phyloP scores from a whole-genome alignment of 2,888 invertebrate species.

The Tyria jacobaeae region DNA sequence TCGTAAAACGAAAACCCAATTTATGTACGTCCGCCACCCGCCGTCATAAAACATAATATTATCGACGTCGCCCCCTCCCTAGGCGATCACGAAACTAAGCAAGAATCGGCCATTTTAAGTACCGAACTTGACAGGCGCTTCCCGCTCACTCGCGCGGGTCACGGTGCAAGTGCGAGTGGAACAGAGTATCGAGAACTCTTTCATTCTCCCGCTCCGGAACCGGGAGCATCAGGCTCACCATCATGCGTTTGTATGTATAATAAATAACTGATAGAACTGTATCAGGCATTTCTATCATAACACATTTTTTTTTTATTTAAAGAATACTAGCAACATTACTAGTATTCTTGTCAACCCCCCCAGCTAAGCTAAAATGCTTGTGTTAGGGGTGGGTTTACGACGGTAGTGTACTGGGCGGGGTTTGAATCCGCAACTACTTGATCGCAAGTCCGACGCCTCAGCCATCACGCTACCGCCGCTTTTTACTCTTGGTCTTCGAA shows the following conservation, averaged over 20 bases:
- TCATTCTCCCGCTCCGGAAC: constrained; percentile 71
- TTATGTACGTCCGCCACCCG: constrained; percentile 76
- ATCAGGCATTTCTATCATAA: not conserved
- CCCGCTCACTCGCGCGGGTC: constrained; percentile 32
- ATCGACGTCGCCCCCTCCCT: constrained; percentile 83
- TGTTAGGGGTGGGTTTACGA: too few relatives aligned
- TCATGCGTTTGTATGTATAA: constrained; percentile 59
- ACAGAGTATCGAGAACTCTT: constrained; percentile 67
- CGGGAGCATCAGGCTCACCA: constrained; percentile 71
- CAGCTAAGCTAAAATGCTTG: too few relatives aligned
- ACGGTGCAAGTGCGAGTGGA: constrained; percentile 53
- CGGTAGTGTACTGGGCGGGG: too few relatives aligned
- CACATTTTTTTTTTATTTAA: too few relatives aligned
- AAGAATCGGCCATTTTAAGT: constrained; percentile 83
- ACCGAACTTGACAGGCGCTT: constrained; percentile 74
- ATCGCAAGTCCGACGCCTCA: too few relatives aligned
- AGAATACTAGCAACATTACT: too few relatives aligned
- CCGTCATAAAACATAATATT: constrained; percentile 84
- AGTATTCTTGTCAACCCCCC: too few relatives aligned
- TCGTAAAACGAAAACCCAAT: constrained; percentile 83
- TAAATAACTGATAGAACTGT: constrained; percentile 45
- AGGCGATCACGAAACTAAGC: constrained; percentile 85
- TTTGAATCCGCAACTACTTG: too few relatives aligned
- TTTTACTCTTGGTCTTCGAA: not conserved
- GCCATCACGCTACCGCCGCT: too few relatives aligned